Evolutionary conservation across 1,140 invertebrate genomes (phyloP).

Genomic region (Ganaspis sp.): DNA sequence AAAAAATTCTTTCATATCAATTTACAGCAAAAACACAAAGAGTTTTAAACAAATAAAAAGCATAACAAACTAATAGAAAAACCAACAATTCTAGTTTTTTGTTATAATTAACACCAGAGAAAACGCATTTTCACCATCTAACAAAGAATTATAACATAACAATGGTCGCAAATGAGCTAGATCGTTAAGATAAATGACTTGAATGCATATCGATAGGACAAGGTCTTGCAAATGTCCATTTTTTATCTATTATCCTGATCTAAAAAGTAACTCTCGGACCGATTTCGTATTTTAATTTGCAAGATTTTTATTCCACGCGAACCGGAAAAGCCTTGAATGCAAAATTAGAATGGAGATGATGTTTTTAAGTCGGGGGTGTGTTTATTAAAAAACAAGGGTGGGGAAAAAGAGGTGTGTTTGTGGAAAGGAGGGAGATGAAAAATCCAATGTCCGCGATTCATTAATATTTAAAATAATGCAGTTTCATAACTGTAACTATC

Average conservation of each 20-base stretch:
- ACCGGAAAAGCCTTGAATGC: conserved; percentile 18
- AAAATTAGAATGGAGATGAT: conserved; percentile 9
- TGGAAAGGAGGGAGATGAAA: background rate
- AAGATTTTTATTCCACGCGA: background rate
- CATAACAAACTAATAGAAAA: no score
- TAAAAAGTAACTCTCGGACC: background rate
- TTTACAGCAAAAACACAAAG: no score
- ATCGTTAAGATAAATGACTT: conserved; percentile 9
- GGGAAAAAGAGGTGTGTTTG: conserved; percentile 22
- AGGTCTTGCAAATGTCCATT: background rate
- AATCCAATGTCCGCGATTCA: background rate
- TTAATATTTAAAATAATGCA: conserved; percentile 22
- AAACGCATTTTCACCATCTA: background rate
- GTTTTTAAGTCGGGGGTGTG: conserved; percentile 25
- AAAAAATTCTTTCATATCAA: no score
- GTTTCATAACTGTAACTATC: conserved; percentile 22
- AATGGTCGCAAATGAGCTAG: background rate
- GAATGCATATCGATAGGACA: conserved; percentile 8
- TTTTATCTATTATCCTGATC: background rate
- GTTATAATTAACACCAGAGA: background rate
- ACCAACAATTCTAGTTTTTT: no score
- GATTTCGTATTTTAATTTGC: conserved; percentile 11
- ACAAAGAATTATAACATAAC: conserved; percentile 15
- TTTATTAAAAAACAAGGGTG: background rate
- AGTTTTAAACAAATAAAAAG: no score